Percentiles rank a stretch among this genome's conserved stretches.
These are phyloP conservation scores for Conger conger DNA, from an alignment of 2,113 vertebrate species.

Conservation along the genomic window DNA sequence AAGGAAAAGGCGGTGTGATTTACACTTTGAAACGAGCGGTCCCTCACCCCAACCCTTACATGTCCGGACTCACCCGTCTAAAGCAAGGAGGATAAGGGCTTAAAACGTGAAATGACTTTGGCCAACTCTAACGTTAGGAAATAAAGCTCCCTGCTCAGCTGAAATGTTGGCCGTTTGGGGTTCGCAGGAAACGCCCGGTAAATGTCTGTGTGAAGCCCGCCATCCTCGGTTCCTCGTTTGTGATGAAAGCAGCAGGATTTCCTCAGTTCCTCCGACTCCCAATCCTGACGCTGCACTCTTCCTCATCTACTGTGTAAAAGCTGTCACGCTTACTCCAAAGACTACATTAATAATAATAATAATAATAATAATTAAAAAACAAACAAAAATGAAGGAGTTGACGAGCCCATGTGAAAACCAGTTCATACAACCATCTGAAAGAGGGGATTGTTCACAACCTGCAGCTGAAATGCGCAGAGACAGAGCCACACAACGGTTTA, in stretches of 20 bases:
- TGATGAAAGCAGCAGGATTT: neutral
- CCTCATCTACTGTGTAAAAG: slow-evolving; percentile 8
- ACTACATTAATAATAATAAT: slow-evolving; percentile 2
- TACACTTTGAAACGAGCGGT: too few relatives aligned
- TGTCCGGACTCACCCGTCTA: too few relatives aligned
- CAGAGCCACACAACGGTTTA: neutral
- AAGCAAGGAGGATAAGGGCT: neutral
- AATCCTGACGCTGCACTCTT: neutral
- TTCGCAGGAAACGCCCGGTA: neutral
- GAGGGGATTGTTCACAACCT: neutral
- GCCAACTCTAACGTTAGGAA: neutral
- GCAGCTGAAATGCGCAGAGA: neutral
- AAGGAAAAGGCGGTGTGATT: too few relatives aligned
- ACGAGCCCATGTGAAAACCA: neutral
- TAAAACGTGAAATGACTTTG: neutral
- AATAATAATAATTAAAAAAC: neutral
- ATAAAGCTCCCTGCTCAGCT: neutral
- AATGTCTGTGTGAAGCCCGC: neutral
- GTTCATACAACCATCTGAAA: slow-evolving; percentile 15
- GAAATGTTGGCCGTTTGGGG: neutral
- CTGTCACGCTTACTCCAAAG: neutral
- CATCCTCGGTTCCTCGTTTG: neutral
- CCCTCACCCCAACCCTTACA: too few relatives aligned
- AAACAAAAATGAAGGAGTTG: neutral
- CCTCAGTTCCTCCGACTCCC: neutral